These are phyloP conservation scores for Poecilia wingei DNA, from an alignment of 2,797 vertebrate genomes.

Conservation along the genomic window DNA sequence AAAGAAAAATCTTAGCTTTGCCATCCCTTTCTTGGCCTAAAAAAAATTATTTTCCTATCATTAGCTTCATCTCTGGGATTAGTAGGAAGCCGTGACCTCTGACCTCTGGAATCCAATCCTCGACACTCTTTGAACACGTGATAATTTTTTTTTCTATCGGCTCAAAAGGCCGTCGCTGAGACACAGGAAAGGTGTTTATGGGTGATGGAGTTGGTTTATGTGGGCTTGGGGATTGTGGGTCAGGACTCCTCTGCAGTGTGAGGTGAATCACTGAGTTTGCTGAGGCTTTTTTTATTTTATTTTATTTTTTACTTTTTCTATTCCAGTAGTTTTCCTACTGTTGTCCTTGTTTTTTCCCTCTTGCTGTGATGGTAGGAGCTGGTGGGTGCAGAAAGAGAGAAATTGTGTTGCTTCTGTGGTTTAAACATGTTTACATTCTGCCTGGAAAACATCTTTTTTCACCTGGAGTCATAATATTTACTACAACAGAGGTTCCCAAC, in stretches of 20 bases:
- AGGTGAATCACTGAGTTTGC: conserved; percentile 36
- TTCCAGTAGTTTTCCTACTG: conserved; percentile 50
- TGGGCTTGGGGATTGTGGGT: conserved; percentile 4
- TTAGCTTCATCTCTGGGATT: conserved; percentile 23
- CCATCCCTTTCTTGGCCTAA: neutral
- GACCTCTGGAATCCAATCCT: conserved; percentile 11
- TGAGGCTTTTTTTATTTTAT: conserved; percentile 51
- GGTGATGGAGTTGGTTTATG: conserved; percentile 11
- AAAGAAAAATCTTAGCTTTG: neutral
- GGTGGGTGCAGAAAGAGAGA: conserved; percentile 36
- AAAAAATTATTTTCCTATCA: neutral
- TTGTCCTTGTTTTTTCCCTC: conserved; percentile 32
- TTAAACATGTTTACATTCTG: conserved; percentile 47
- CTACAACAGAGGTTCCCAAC: conserved; percentile 2
- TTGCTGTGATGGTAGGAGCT: conserved; percentile 25
- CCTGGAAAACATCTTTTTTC: conserved; percentile 36
- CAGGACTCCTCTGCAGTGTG: conserved; percentile 41
- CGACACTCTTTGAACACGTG: conserved; percentile 17
- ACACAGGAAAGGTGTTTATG: conserved; percentile 26
- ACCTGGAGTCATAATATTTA: conserved; percentile 39
- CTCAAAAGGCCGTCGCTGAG: conserved; percentile 42
- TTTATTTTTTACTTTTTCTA: conserved; percentile 59
- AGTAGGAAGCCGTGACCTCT: conserved; percentile 24
- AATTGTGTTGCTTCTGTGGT: conserved; percentile 19
- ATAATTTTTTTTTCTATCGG: conserved; percentile 3